These are phyloP conservation scores for Pentamera pediparva DNA, from an alignment of 53 echinoderm and acorn worm species.

Conservation along the genomic window DNA sequence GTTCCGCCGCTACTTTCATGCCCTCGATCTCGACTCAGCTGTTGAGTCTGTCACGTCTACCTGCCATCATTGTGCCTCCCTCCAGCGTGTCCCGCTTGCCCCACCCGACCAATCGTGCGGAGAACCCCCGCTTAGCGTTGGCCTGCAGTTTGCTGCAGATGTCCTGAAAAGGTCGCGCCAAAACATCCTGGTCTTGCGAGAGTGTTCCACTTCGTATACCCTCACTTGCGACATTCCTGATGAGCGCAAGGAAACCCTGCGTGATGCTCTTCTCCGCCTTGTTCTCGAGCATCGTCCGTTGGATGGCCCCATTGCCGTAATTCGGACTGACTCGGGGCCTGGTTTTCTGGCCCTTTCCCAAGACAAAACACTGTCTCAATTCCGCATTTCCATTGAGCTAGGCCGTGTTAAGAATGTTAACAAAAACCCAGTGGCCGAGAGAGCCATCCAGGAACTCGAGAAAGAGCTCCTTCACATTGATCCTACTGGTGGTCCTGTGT, in stretches of 20 bases:
- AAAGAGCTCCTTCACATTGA: slow-evolving; percentile 49
- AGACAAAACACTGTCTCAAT: slow-evolving; percentile 3
- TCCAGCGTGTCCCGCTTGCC: slow-evolving; percentile 4
- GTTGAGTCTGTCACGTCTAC: slow-evolving; percentile 23
- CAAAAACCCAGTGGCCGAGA: not conserved
- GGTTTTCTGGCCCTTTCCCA: slow-evolving; percentile 25
- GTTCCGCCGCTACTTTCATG: slow-evolving; percentile 44
- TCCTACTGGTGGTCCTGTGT: not conserved
- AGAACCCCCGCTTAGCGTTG: slow-evolving; percentile 48
- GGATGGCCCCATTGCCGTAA: slow-evolving; percentile 45
- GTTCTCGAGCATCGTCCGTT: slow-evolving; percentile 45
- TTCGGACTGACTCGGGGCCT: slow-evolving; percentile 46
- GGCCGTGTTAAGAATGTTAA: slow-evolving; percentile 10
- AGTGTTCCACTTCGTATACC: slow-evolving; percentile 52
- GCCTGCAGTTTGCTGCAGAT: slow-evolving; percentile 53
- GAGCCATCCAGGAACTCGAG: slow-evolving; percentile 45
- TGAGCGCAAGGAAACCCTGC: slow-evolving; percentile 40
- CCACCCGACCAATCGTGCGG: slow-evolving; percentile 25
- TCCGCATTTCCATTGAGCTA: slow-evolving; percentile 7
- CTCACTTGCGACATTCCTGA: slow-evolving; percentile 42
- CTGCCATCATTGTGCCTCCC: slow-evolving; percentile 56
- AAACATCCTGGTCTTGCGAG: slow-evolving; percentile 45
- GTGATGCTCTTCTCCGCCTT: slow-evolving; percentile 43
- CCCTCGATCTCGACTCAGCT: slow-evolving; percentile 66
- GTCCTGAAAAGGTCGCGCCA: slow-evolving; percentile 44